Conservation (phyloP, 2,888 invertebrate species). For the Drosophila melanosoma region DNA sequence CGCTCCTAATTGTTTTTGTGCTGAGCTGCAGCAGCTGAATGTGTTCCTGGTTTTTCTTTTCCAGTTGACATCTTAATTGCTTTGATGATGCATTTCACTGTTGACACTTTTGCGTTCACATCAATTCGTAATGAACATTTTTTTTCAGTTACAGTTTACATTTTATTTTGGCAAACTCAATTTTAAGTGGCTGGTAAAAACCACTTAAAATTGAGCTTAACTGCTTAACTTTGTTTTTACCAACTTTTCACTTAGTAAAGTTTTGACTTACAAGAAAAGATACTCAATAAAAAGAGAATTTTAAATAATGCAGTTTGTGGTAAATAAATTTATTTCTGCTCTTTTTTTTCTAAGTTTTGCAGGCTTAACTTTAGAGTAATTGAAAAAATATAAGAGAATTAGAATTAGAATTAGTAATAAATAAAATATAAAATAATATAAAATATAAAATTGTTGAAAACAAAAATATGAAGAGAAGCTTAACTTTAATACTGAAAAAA, state of each 20-base stretch:
- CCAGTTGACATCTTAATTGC: conserved; percentile 73
- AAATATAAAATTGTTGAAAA: neutral
- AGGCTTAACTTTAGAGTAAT: neutral
- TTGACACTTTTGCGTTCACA: conserved; percentile 72
- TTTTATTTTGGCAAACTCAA: neutral
- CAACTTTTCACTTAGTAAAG: neutral
- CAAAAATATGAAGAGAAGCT: neutral
- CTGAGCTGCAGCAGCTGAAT: conserved; percentile 1
- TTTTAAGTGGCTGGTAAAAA: too few species aligned
- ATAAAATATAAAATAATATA: too few species aligned
- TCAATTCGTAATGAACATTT: conserved; percentile 64
- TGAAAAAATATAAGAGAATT: neutral
- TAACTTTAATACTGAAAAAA: neutral
- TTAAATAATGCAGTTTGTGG: neutral
- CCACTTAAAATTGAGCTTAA: too few species aligned
- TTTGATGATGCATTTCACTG: conserved; percentile 70
- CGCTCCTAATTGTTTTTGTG: conserved; percentile 23
- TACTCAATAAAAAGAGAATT: neutral
- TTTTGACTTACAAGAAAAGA: neutral
- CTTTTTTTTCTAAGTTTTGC: too few species aligned
- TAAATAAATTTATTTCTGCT: neutral
- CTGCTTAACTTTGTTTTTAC: neutral
- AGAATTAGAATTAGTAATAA: neutral
- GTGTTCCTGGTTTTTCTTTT: conserved; percentile 29
- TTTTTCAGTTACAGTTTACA: conserved; percentile 11